phyloP scores from a whole-genome alignment of 2,113 vertebrate species.

The Corythornis cristatus region DNA sequence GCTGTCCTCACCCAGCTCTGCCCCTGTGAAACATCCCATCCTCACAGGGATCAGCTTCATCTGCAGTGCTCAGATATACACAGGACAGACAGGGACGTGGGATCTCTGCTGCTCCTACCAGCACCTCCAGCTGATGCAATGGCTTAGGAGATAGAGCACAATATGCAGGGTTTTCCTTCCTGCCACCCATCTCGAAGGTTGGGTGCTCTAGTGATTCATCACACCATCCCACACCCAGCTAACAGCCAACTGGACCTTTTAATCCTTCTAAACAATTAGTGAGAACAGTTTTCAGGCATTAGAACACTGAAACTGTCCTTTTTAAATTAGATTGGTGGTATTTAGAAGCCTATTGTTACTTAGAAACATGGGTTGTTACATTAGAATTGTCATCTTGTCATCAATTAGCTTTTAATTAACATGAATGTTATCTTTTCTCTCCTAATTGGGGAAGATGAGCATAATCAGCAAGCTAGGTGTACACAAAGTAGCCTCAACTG shows the following conservation, averaged over 20 bases:
- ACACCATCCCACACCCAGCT: background rate
- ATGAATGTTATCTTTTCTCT: background rate
- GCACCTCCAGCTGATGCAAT: background rate
- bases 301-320: background rate
- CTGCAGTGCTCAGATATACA: background rate
- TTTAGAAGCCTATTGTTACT: background rate
- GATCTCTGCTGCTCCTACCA: background rate
- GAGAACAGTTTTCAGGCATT: background rate
- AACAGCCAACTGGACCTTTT: background rate
- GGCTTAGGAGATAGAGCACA: background rate
- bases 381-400: background rate
- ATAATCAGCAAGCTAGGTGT: background rate
- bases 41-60: background rate
- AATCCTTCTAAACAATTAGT: background rate
- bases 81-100: background rate
- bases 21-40: background rate
- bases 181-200: rapidly evolving
- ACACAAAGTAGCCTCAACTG: background rate
- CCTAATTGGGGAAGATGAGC: background rate
- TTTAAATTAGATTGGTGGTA: background rate
- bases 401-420: background rate
- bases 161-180: background rate
- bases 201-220: background rate
- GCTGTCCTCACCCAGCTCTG: background rate
- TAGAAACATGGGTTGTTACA: background rate